Evolutionary conservation across 2,888 invertebrate genomes (phyloP).

Genomic region (Metellina segmentata): DNA sequence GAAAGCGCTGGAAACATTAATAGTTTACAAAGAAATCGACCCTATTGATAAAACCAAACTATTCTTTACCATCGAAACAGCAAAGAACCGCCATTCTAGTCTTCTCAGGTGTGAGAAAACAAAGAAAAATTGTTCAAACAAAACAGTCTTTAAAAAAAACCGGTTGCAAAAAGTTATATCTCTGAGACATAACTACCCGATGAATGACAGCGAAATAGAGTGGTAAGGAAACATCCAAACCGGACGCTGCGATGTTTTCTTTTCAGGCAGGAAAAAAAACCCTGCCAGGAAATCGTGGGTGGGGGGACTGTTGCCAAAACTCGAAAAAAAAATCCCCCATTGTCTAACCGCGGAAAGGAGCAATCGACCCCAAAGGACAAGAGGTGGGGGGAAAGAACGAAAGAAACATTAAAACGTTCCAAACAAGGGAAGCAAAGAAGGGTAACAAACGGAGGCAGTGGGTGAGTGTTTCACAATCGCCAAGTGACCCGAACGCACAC

Average conservation of each 20-base stretch:
- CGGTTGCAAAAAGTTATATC: too few species aligned
- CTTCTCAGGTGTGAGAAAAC: too few species aligned
- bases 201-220: not conserved
- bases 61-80: too few species aligned
- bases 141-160: too few species aligned
- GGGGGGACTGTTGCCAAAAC: not conserved
- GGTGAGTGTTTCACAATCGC: too few species aligned
- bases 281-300: not conserved
- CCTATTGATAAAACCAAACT: too few species aligned
- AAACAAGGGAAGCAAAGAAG: not conserved
- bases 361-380: not conserved
- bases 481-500: not conserved
- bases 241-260: not conserved
- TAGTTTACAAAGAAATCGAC: too few species aligned
- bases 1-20: not conserved
- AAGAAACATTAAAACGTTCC: not conserved
- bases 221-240: not conserved
- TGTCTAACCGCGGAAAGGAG: not conserved
- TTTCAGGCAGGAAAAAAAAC: not conserved
- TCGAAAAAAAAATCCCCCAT: not conserved
- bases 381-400: not conserved
- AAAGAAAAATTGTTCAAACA: too few species aligned
- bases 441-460: not conserved
- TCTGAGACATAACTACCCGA: not conserved
- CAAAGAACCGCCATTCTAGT: too few species aligned